Evolutionary conservation across 2,888 invertebrate species (phyloP).

Genomic region (Dynastes hyllus): DNA sequence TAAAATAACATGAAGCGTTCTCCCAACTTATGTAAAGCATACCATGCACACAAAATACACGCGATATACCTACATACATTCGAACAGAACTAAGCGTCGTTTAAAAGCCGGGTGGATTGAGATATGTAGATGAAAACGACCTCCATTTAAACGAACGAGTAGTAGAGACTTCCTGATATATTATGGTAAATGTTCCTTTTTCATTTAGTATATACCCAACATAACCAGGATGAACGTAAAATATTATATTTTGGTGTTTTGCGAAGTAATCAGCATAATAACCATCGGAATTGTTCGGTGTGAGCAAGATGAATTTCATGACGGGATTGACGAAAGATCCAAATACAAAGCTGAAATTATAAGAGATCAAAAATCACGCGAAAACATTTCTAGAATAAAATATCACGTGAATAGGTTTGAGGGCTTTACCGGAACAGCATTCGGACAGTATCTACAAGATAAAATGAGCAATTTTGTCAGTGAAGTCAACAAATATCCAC

Average conservation of each 20-base stretch:
- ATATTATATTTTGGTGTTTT: constrained; percentile 2
- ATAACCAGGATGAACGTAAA: constrained; percentile 10
- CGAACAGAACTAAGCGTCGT: too few relatives aligned
- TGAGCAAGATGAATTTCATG: background rate
- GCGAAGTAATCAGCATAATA: background rate
- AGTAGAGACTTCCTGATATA: background rate
- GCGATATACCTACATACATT: too few relatives aligned
- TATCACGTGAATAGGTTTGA: constrained; percentile 22
- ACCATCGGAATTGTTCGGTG: background rate
- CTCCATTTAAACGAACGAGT: constrained; percentile 9
- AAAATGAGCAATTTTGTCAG: constrained; percentile 19
- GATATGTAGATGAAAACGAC: constrained; percentile 16
- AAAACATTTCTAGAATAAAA: background rate
- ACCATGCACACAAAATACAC: too few relatives aligned
- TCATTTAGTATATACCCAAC: background rate
- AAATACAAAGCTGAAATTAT: background rate
- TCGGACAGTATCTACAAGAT: background rate
- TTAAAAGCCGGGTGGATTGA: too few relatives aligned
- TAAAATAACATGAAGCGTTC: too few relatives aligned
- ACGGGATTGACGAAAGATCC: background rate
- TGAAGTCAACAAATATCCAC: background rate
- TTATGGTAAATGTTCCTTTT: background rate
- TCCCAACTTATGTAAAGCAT: too few relatives aligned
- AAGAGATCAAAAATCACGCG: background rate
- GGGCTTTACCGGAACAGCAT: background rate